Percentiles rank a stretch among this genome's conserved stretches.
Conservation (phyloP, 2,888 invertebrate species). For the Scaptodrosophila latifasciaeformis region DNA sequence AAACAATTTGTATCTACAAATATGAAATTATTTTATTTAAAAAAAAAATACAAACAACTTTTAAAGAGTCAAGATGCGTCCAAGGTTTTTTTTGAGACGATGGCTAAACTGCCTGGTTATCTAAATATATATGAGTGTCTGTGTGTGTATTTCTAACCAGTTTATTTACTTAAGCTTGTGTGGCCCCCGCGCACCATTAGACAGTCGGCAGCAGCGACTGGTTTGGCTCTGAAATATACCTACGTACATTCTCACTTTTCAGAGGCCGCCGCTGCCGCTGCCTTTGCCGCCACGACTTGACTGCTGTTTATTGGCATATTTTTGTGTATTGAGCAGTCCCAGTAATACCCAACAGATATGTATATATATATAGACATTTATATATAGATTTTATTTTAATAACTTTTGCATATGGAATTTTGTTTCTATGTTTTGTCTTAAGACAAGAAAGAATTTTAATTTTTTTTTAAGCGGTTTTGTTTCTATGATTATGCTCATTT, state of each 20-base stretch:
- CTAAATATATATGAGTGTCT: neutral
- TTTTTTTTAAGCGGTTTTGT: neutral
- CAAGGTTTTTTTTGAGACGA: constrained; percentile 44
- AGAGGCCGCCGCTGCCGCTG: constrained; percentile 9
- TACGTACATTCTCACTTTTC: constrained; percentile 48
- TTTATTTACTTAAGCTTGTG: constrained; percentile 33
- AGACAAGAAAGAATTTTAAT: neutral
- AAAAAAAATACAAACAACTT: constrained; percentile 3
- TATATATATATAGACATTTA: neutral
- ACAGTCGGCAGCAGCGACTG: constrained; percentile 47
- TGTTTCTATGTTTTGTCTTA: neutral
- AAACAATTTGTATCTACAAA: no score
- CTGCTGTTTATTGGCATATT: constrained; percentile 48
- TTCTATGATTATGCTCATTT: constrained; percentile 1
- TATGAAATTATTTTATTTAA: no score
- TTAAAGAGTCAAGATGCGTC: constrained; percentile 61
- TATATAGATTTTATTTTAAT: constrained; percentile 32
- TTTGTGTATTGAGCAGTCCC: constrained; percentile 43
- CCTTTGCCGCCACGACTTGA: constrained; percentile 21
- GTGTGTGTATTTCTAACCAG: constrained; percentile 50
- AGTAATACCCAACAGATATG: neutral
- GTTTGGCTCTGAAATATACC: constrained; percentile 50
- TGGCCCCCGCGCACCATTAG: constrained; percentile 48
- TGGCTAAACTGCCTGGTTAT: constrained; percentile 3
- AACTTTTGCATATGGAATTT: constrained; percentile 15